These are phyloP conservation scores for Epinephelus malabaricus DNA, from an alignment of 2,797 vertebrate genomes.

Conservation along the genomic window DNA sequence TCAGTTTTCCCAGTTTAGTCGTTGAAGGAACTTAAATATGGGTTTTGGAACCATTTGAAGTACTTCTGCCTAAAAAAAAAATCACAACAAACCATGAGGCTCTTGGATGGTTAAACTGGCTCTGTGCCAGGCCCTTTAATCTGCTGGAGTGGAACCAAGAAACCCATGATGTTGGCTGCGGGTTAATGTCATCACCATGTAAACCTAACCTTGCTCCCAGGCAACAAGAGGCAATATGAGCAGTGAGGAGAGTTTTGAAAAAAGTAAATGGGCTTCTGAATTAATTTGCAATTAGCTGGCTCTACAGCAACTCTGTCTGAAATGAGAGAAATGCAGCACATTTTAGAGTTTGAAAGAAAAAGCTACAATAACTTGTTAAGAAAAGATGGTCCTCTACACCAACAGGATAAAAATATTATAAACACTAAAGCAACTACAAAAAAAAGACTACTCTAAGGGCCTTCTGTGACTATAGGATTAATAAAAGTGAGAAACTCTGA, in stretches of 20 bases:
- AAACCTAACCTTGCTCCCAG: background rate
- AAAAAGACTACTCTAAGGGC: background rate
- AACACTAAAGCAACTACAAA: background rate
- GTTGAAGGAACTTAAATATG: too few relatives aligned
- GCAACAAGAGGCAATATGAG: conserved; percentile 11
- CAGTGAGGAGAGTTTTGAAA: background rate
- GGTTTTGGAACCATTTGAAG: background rate
- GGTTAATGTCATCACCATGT: conserved; percentile 3
- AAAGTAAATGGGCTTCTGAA: background rate
- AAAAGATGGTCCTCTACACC: background rate
- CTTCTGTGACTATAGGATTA: too few relatives aligned
- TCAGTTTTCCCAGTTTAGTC: too few relatives aligned
- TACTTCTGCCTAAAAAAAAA: background rate
- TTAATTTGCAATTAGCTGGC: background rate
- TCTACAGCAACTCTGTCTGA: background rate
- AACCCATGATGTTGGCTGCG: background rate
- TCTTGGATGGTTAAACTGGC: background rate
- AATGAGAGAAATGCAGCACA: background rate
- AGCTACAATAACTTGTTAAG: background rate
- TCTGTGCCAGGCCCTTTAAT: conserved; percentile 3
- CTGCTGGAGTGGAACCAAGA: conserved; percentile 14
- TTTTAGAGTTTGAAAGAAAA: too few relatives aligned
- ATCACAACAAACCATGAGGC: conserved; percentile 6
- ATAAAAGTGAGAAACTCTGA: too few relatives aligned
- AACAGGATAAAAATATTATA: background rate